Base-by-base conservation (phyloP, 2,888 invertebrate genomes). In the Rotaria magnacalcarata region DNA sequence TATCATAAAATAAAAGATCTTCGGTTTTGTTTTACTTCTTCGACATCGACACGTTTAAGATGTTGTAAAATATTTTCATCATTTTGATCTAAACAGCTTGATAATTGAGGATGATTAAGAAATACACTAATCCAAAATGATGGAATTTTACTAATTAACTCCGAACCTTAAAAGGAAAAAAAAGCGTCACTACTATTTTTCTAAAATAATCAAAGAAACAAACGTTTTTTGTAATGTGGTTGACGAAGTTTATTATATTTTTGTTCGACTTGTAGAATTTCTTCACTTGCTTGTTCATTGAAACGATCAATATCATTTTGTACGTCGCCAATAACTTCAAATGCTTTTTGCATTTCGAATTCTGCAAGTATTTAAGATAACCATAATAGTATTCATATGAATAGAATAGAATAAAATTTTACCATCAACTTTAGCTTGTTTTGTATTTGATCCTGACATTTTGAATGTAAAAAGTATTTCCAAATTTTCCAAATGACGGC, bases 21-120 rank as follows among this genome's bases (percentile, higher is more conserved):
- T 34, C 7, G 7, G 3, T 52, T 52, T 52, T 3, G 16, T 52
- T 52, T 54, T 67, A 94, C 95, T 90, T 95, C 95, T 90, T 95
- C 94, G 24, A 95, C 94, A 91, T 95, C 94, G 16, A 91, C 90
- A 87, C 90, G 90, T 21, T 90, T 90, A 74, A 91, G 89, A 87
- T 89, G 90, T 88, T 91, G 91, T 88, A 91, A 88, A 19, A 90
- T 90, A 90, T 95, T 95, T 90, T 95, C 95, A 90, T 95, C 95
- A 87, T 94, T 94, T 89, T 95, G 95, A 89, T 94, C 94, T 88
- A 96, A 91, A 89, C 95, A 93, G 86, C 94, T 93, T 87, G 94
- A 94, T 88, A 95, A 94, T 92, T 95, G 94, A 88, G 95, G 95
- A 92, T 96, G 95, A 91, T 96, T 95, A 88, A 94, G 94, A 91